Conservation (phyloP, 2,888 invertebrate genomes). For the Seira musarum region DNA sequence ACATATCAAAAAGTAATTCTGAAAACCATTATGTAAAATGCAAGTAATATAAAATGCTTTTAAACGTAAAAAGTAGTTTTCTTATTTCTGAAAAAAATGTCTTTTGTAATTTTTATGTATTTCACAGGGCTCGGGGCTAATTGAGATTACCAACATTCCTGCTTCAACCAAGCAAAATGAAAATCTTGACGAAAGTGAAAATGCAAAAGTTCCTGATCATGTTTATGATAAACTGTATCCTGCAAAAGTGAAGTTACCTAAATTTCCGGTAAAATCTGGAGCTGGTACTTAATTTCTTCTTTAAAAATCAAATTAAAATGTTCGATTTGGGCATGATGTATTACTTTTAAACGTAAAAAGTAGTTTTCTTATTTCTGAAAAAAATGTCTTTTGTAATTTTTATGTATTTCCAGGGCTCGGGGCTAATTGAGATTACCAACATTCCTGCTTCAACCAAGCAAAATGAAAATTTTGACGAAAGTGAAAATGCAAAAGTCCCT, state of each 20-base stretch:
- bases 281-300: slow-evolving; percentile 18
- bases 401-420: too few species aligned
- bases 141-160: background rate
- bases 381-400: background rate
- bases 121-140: too few species aligned
- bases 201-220: background rate
- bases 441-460: slow-evolving; percentile 3
- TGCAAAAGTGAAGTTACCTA: background rate
- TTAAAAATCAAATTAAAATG: too few species aligned
- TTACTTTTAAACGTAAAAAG: background rate
- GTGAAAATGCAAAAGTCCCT: background rate
- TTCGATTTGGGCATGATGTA: too few species aligned
- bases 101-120: background rate
- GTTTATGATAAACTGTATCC: background rate
- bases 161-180: too few species aligned
- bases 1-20: background rate
- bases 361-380: slow-evolving; percentile 3
- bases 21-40: too few species aligned
- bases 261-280: slow-evolving; percentile 11
- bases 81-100: background rate
- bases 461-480: too few species aligned
- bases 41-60: too few species aligned
- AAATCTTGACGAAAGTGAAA: too few species aligned
- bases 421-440: background rate
- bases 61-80: slow-evolving; percentile 8